phyloP scores from a whole-genome alignment of 1,140 invertebrate genomes.

The Colletes gigas region DNA sequence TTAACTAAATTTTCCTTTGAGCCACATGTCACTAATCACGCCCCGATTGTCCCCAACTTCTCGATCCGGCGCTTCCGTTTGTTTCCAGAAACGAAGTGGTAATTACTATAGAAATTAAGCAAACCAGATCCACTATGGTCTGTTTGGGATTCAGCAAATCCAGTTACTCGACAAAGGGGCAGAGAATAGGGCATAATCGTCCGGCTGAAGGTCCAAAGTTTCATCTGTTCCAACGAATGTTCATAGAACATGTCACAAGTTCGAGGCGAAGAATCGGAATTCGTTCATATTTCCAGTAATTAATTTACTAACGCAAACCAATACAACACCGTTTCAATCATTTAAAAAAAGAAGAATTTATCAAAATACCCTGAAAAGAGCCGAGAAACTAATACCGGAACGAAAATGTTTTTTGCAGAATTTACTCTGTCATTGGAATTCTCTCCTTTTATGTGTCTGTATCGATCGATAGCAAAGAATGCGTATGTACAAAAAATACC shows the following conservation, averaged over 20 bases:
- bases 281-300: no score
- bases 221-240: no score
- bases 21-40: background rate
- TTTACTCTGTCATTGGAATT: background rate
- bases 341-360: no score
- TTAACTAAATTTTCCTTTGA: background rate
- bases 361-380: no score
- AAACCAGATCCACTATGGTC: background rate
- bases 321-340: no score
- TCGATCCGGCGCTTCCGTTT: background rate
- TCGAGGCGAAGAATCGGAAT: background rate
- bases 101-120: constrained; percentile 16
- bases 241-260: background rate
- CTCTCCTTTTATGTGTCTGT: background rate
- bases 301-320: no score
- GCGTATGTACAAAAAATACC: no score
- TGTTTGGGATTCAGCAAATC: constrained; percentile 4
- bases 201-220: background rate
- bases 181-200: background rate
- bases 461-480: background rate
- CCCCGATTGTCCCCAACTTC: background rate
- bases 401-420: background rate
- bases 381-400: no score
- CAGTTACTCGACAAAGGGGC: constrained; percentile 9
- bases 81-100: background rate